These are phyloP conservation scores for Myotis davidii DNA, from an alignment of 2,113 vertebrate species.

Conservation along the genomic window DNA sequence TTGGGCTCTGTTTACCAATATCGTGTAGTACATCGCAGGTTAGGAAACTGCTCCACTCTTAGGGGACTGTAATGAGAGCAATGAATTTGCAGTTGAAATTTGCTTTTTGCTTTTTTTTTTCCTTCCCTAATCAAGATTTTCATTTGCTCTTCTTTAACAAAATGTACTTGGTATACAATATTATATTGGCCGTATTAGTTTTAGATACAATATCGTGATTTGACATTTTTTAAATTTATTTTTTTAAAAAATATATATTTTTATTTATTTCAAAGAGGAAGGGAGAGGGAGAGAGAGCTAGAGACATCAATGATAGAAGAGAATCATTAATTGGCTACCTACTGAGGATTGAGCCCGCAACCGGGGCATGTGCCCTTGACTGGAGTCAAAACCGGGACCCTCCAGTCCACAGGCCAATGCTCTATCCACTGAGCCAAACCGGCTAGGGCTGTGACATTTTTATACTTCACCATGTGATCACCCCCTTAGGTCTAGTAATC, in stretches of 20 bases:
- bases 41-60: not conserved
- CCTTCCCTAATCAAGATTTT: not conserved
- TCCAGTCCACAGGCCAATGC: too few species aligned
- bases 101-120: not conserved
- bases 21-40: slow-evolving; percentile 19
- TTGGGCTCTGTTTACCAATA: slow-evolving; percentile 54
- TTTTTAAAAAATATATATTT: too few species aligned
- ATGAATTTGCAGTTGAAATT: accelerated
- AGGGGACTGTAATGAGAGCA: not conserved
- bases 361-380: too few species aligned
- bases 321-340: too few species aligned
- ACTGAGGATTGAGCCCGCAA: too few species aligned
- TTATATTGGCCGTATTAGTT: not conserved
- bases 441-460: not conserved
- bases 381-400: too few species aligned
- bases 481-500: not conserved
- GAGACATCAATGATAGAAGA: too few species aligned
- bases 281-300: too few species aligned
- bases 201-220: not conserved
- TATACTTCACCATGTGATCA: not conserved
- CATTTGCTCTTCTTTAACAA: not conserved
- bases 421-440: too few species aligned
- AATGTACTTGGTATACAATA: not conserved
- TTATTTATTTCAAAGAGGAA: too few species aligned
- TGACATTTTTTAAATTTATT: not conserved